Percentiles rank a stretch among this genome's conserved stretches.
phyloP scores from a whole-genome alignment of 2,888 invertebrate genomes.

The Brachyptera risi region DNA sequence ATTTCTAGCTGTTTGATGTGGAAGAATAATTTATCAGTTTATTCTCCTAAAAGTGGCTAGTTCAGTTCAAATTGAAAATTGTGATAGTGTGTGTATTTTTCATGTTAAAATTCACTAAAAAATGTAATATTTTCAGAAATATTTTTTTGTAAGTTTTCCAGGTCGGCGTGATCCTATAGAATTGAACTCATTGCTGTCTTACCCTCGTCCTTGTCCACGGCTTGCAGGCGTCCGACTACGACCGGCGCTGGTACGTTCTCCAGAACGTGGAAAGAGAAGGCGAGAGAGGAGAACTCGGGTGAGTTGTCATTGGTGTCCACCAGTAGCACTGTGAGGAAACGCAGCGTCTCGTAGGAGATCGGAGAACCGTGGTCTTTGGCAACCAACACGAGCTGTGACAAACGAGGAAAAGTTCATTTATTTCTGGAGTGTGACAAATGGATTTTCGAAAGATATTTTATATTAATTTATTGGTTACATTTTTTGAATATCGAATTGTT shows the following conservation, averaged over 20 bases:
- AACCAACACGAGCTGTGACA: constrained; percentile 65
- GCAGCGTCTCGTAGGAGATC: constrained; percentile 70
- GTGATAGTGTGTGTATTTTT: no score
- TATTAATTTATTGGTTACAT: neutral
- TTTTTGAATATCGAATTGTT: neutral
- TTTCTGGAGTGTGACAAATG: neutral
- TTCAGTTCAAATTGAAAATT: no score
- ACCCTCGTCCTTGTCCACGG: constrained; percentile 10
- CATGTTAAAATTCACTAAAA: no score
- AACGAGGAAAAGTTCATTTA: no score
- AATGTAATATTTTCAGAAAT: no score
- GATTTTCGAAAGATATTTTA: neutral
- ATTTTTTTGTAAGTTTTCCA: no score
- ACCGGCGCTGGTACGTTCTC: constrained; percentile 65
- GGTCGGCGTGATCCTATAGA: no score
- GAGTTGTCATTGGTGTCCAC: constrained; percentile 78
- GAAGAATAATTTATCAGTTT: no score
- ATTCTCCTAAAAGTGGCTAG: no score
- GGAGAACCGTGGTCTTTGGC: constrained; percentile 82
- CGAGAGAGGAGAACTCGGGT: constrained; percentile 65
- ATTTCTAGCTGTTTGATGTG: no score
- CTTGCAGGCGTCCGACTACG: constrained; percentile 45
- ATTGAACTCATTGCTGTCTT: no score
- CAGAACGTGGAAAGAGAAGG: constrained; percentile 55
- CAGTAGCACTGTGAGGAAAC: constrained; percentile 68